Conservation (phyloP, 92 coral and sea anemone species). For the Zoanthus gigantus region DNA sequence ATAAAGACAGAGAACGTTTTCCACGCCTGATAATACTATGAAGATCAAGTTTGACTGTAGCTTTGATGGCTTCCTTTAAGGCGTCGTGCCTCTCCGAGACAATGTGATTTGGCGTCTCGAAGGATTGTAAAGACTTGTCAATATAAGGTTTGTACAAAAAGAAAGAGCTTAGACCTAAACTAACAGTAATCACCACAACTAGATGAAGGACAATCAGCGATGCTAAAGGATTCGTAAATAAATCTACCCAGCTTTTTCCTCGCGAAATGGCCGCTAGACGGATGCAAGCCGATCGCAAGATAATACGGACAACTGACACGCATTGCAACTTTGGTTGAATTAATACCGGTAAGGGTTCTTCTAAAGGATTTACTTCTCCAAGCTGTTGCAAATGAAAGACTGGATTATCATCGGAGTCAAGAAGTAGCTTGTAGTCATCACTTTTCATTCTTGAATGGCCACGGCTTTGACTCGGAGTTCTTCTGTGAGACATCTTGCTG, state of each 20-base stretch:
- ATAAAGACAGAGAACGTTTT: constrained; percentile 1
- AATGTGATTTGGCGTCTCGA: constrained; percentile 80
- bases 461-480: constrained; percentile 45
- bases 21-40: constrained; percentile 3
- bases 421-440: constrained; percentile 76
- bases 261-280: background rate
- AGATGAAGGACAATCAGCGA: constrained; percentile 43
- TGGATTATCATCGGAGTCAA: constrained; percentile 30
- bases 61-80: constrained; percentile 55
- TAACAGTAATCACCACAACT: constrained; percentile 58
- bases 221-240: constrained; percentile 43
- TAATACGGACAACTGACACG: constrained; percentile 17
- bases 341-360: constrained; percentile 50
- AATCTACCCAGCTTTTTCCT: constrained; percentile 20
- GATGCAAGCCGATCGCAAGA: background rate
- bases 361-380: background rate
- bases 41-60: constrained; percentile 23
- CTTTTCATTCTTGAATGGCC: constrained; percentile 83
- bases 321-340: constrained; percentile 72
- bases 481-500: constrained; percentile 25
- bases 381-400: constrained; percentile 50
- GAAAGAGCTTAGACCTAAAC: constrained; percentile 47
- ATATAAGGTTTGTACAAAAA: constrained; percentile 32
- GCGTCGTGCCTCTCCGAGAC: constrained; percentile 72
- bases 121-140: constrained; percentile 82